Percentiles rank a stretch among this genome's conserved stretches.
Conservation (phyloP, 2,888 invertebrate genomes). For the Dascillus cervinus region DNA sequence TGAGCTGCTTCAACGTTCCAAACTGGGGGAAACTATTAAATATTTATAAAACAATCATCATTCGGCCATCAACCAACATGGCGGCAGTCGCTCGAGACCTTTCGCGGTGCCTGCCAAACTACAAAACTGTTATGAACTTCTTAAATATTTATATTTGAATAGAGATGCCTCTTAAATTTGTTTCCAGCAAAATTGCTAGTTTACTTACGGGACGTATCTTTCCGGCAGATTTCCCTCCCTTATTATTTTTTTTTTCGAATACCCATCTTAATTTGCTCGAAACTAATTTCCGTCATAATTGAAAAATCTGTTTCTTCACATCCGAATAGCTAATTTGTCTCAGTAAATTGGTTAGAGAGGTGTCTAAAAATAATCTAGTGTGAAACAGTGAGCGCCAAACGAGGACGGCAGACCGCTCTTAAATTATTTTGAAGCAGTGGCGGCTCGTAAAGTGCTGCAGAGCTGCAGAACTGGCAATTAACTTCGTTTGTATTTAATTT, state of each 20-base stretch:
- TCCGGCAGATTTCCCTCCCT: too few relatives aligned
- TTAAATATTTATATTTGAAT: constrained; percentile 46
- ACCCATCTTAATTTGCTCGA: too few relatives aligned
- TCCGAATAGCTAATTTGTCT: constrained; percentile 20
- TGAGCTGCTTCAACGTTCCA: constrained; percentile 36
- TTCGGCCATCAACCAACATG: constrained; percentile 45
- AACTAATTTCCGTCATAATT: background rate
- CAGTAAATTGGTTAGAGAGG: constrained; percentile 19
- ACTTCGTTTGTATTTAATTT: too few relatives aligned
- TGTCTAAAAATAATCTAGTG: constrained; percentile 11
- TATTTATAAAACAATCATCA: constrained; percentile 47
- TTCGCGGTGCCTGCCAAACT: constrained; percentile 30
- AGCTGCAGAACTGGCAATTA: too few relatives aligned
- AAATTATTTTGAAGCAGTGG: too few relatives aligned
- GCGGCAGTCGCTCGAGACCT: constrained; percentile 38
- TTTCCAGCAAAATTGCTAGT: constrained; percentile 33
- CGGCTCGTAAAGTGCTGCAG: too few relatives aligned
- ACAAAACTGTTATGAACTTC: constrained; percentile 44
- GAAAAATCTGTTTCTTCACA: constrained; percentile 19
- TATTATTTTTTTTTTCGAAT: too few relatives aligned
- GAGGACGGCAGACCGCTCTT: too few relatives aligned
- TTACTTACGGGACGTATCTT: too few relatives aligned
- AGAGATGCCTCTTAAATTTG: constrained; percentile 45
- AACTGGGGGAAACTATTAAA: constrained; percentile 37
- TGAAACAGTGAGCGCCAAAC: too few relatives aligned